Conservation (phyloP, 2,113 vertebrate genomes). For the Terrapene triunguis region DNA sequence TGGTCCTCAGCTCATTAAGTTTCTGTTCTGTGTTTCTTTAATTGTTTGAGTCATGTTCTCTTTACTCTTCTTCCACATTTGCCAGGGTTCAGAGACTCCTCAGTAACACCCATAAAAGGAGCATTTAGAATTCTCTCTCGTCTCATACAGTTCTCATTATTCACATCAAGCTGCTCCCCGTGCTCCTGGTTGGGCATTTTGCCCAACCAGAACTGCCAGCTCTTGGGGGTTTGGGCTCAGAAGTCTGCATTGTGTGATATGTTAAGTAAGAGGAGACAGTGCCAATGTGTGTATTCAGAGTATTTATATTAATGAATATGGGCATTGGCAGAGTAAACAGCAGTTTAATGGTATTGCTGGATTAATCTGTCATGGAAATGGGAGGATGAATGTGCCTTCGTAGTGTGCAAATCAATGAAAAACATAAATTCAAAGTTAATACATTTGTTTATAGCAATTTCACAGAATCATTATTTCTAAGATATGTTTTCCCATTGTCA, state of each 20-base stretch:
- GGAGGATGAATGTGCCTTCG: background rate
- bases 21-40: background rate
- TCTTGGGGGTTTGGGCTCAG: background rate
- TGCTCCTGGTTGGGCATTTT: background rate
- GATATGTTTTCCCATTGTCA: background rate
- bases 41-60: background rate
- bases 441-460: background rate
- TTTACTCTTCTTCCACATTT: background rate
- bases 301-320: background rate
- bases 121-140: constrained; percentile 1
- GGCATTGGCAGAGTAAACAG: background rate
- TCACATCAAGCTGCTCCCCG: background rate
- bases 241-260: background rate
- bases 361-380: background rate
- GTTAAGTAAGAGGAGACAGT: background rate
- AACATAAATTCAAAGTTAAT: background rate
- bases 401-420: background rate
- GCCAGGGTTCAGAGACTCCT: background rate
- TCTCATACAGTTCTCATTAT: background rate
- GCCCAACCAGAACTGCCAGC: background rate
- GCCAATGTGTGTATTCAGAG: background rate
- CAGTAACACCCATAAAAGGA: background rate
- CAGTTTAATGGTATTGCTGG: background rate
- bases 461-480: background rate
- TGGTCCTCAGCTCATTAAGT: background rate